Percentiles rank a stretch among this genome's conserved stretches.
phyloP scores from a whole-genome alignment of 2,113 vertebrate species.

The Otus sunia region DNA sequence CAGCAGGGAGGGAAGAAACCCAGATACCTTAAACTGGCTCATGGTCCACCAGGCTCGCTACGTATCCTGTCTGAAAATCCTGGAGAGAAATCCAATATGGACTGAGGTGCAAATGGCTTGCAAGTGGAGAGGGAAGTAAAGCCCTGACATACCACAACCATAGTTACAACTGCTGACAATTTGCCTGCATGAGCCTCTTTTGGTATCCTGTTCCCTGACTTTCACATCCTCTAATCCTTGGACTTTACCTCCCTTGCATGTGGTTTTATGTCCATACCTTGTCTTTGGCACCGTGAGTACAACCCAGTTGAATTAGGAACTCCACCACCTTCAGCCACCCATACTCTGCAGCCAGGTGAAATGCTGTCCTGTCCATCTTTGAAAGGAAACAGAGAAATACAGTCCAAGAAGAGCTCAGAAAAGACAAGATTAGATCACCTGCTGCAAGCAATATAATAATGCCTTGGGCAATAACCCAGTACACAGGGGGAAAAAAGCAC shows the following conservation, averaged over 20 bases:
- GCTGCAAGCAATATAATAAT: not conserved
- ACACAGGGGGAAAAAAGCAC: not conserved
- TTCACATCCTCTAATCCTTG: not conserved
- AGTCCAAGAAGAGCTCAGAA: not conserved
- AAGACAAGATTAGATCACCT: not conserved
- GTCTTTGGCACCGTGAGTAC: conserved; percentile 80
- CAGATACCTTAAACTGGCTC: not conserved
- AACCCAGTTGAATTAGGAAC: conserved; percentile 83
- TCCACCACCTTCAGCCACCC: conserved; percentile 82
- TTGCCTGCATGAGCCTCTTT: not conserved
- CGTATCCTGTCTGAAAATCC: not conserved
- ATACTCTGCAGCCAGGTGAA: conserved; percentile 83
- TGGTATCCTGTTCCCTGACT: not conserved
- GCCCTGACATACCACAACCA: not conserved
- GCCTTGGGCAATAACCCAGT: not conserved
- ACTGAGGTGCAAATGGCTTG: not conserved
- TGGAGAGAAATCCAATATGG: not conserved
- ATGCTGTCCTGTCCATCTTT: conserved; percentile 80
- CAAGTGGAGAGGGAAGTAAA: not conserved
- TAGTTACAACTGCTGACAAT: not conserved
- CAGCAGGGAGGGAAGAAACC: not conserved
- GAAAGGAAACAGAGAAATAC: not conserved
- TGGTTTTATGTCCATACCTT: conserved; percentile 73
- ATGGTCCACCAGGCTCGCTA: not conserved
- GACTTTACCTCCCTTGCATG: not conserved